Conservation (phyloP, 2,888 invertebrate species). For the Helleia helle region DNA sequence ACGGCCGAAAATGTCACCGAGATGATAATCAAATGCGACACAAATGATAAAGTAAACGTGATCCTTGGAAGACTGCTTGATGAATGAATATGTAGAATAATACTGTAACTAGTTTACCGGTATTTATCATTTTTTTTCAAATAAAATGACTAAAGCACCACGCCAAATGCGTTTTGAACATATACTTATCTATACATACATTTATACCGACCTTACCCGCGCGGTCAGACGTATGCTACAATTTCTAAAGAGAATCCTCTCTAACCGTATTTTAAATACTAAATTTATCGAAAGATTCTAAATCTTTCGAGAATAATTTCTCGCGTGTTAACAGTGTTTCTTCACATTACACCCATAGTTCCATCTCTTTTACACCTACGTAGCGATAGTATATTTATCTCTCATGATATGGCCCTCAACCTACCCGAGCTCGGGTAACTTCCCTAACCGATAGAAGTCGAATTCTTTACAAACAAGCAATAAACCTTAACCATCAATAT, state of each 20-base stretch:
- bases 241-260: slow-evolving; percentile 17
- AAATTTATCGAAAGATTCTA: slow-evolving; percentile 59
- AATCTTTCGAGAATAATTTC: slow-evolving; percentile 54
- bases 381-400: slow-evolving; percentile 53
- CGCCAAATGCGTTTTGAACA: slow-evolving; percentile 53
- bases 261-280: slow-evolving; percentile 62
- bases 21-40: slow-evolving; percentile 24
- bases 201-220: slow-evolving; percentile 26
- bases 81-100: slow-evolving; percentile 49
- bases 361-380: slow-evolving; percentile 49
- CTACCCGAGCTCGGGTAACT: slow-evolving; percentile 53
- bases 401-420: slow-evolving; percentile 67
- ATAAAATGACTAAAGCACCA: slow-evolving; percentile 60
- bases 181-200: slow-evolving; percentile 30
- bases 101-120: slow-evolving; percentile 43
- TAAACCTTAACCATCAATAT: slow-evolving; percentile 19
- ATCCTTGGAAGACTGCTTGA: slow-evolving; percentile 63
- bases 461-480: slow-evolving; percentile 25
- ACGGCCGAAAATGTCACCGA: too few species aligned
- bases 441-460: slow-evolving; percentile 37
- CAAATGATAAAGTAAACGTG: slow-evolving; percentile 31
- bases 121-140: slow-evolving; percentile 45
- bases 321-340: slow-evolving; percentile 49
- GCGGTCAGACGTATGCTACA: slow-evolving; percentile 16
- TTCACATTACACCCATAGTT: slow-evolving; percentile 54